A percentile compares a stretch with the other conserved stretches of the same genome.
phyloP scores from a whole-genome alignment of 1,140 invertebrate species.

The Leptopilina clavipes region DNA sequence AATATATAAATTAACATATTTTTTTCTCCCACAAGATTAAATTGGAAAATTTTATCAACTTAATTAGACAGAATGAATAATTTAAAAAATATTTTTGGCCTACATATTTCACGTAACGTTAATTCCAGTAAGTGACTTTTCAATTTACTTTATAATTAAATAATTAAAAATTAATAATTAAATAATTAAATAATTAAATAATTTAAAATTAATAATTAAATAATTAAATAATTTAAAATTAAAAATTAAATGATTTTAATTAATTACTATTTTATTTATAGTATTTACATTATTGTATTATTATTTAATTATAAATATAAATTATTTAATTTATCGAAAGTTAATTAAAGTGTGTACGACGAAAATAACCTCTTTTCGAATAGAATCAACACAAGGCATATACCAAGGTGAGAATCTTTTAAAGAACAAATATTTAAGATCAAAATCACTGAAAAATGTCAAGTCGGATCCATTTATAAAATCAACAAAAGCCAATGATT shows the following conservation, averaged over 20 bases:
- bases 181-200: no score
- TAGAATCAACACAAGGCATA: neutral
- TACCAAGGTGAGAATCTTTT: neutral
- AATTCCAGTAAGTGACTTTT: slow-evolving; percentile 47
- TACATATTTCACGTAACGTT: slow-evolving; percentile 41
- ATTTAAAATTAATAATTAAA: no score
- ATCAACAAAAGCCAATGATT: neutral
- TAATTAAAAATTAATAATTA: no score
- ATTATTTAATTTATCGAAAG: no score
- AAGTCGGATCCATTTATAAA: neutral
- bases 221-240: no score
- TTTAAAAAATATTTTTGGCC: slow-evolving; percentile 51
- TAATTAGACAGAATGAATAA: slow-evolving; percentile 52
- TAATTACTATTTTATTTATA: neutral
- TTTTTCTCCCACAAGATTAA: no score
- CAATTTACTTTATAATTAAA: no score
- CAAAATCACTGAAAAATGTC: neutral
- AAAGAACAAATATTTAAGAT: neutral
- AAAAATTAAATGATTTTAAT: no score
- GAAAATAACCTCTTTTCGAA: neutral
- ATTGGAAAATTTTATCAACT: slow-evolving; percentile 5
- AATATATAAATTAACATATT: neutral
- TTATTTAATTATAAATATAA: no score
- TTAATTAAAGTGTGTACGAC: no score
- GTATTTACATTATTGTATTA: neutral